Conservation (phyloP, 1,140 invertebrate genomes). For the Aporrectodea caliginosa region DNA sequence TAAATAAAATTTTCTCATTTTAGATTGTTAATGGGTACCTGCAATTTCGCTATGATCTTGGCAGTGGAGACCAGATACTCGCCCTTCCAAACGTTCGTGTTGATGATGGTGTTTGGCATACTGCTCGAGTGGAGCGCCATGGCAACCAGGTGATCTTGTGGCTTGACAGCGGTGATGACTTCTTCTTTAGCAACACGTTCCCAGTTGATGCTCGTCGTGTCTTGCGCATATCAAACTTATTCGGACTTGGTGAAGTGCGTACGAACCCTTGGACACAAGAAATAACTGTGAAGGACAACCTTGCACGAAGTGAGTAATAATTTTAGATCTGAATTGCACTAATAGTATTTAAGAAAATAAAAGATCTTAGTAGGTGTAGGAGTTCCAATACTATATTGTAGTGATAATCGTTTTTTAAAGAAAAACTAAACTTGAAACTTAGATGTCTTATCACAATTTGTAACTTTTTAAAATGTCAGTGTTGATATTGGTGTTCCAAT, state of each 20-base stretch:
- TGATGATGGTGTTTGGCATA: constrained; percentile 96
- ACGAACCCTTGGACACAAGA: not conserved
- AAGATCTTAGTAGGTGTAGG: too few relatives aligned
- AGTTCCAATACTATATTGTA: too few relatives aligned
- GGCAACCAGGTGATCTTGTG: constrained; percentile 90
- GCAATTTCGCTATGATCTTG: constrained; percentile 71
- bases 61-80: constrained; percentile 77
- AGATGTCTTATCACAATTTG: too few relatives aligned
- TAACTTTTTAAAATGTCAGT: too few relatives aligned
- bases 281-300: not conserved
- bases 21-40: not conserved
- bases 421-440: too few relatives aligned
- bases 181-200: constrained; percentile 82
- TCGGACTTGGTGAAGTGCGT: constrained; percentile 8
- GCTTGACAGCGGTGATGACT: constrained; percentile 89
- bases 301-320: constrained; percentile 15
- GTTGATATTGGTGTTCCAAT: too few relatives aligned
- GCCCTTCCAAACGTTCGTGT: constrained; percentile 86
- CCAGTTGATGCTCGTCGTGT: constrained; percentile 25
- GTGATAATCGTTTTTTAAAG: too few relatives aligned
- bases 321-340: too few relatives aligned
- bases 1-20: too few relatives aligned
- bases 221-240: constrained; percentile 2
- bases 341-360: too few relatives aligned
- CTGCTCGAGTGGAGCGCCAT: constrained; percentile 72